Evolutionary conservation across 2,888 invertebrate species (phyloP).

Genomic region (Plemyria rubiginata): DNA sequence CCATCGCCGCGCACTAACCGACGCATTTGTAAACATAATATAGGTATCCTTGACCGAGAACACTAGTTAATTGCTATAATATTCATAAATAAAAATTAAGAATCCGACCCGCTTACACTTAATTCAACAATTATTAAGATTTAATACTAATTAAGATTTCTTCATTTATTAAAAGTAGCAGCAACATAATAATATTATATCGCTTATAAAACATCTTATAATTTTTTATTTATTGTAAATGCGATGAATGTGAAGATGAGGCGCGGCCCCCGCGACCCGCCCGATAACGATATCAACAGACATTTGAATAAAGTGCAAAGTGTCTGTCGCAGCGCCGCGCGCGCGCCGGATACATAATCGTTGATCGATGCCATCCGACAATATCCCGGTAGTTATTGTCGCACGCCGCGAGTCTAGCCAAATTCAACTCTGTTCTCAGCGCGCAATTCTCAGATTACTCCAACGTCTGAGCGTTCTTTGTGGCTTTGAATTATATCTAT

Average conservation of each 20-base stretch:
- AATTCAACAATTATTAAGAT: constrained; percentile 13
- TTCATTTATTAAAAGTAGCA: constrained; percentile 32
- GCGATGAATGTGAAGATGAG: constrained; percentile 48
- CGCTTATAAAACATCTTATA: constrained; percentile 18
- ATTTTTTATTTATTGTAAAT: constrained; percentile 38
- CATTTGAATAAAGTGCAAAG: constrained; percentile 41
- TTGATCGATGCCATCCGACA: constrained; percentile 32
- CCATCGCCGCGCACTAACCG: neutral
- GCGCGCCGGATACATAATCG: constrained; percentile 27
- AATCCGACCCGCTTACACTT: constrained; percentile 16
- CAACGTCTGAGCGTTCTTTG: constrained; percentile 1
- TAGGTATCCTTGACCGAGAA: neutral
- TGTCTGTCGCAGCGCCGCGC: constrained; percentile 21
- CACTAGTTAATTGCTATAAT: constrained; percentile 16
- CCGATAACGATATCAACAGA: constrained; percentile 20
- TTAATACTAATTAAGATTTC: constrained; percentile 27
- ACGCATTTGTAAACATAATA: constrained; percentile 25
- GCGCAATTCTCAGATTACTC: neutral
- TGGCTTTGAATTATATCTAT: constrained; percentile 10
- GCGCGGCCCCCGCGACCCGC: constrained; percentile 3
- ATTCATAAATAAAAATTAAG: constrained; percentile 27
- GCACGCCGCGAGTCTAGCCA: neutral
- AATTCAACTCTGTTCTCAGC: constrained; percentile 5
- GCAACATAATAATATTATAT: too few species aligned
- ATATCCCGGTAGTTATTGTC: constrained; percentile 21